Evolutionary conservation across 2,797 vertebrate species (phyloP).

Genomic region (Taeniopygia guttata): DNA sequence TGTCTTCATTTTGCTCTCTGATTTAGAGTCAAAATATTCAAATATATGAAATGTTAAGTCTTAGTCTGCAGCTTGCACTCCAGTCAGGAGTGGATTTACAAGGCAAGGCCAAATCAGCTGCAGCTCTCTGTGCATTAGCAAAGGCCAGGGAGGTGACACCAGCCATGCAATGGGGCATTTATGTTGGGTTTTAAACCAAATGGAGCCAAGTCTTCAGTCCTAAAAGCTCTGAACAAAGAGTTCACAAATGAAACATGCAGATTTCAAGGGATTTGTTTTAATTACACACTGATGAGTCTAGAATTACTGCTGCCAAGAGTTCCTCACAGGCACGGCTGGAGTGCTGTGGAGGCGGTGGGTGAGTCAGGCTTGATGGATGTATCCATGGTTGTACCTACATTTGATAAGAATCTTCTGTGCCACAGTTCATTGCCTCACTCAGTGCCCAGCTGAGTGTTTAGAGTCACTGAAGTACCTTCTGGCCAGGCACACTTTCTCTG

Average conservation of each 20-base stretch:
- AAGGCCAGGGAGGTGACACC: background rate
- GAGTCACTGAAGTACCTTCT: background rate
- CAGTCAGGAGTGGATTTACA: background rate
- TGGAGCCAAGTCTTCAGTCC: background rate
- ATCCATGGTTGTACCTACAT: background rate
- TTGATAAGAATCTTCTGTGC: background rate
- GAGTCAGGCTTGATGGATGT: background rate
- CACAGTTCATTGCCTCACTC: background rate
- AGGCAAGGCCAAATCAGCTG: background rate
- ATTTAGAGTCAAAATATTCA: constrained; percentile 17
- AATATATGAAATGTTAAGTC: background rate
- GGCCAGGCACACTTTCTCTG: background rate
- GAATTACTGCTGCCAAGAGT: background rate
- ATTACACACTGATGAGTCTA: background rate
- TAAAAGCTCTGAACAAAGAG: background rate
- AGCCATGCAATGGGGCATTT: background rate
- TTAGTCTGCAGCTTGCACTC: background rate
- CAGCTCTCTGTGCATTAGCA: background rate
- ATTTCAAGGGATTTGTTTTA: background rate
- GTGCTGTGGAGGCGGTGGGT: background rate
- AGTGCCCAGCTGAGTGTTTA: background rate
- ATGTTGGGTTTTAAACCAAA: background rate
- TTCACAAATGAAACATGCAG: background rate
- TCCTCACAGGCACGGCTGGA: background rate
- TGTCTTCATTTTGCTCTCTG: background rate